Evolutionary conservation across 2,888 invertebrate genomes (phyloP).

Genomic region (Drosophila paramelanica): DNA sequence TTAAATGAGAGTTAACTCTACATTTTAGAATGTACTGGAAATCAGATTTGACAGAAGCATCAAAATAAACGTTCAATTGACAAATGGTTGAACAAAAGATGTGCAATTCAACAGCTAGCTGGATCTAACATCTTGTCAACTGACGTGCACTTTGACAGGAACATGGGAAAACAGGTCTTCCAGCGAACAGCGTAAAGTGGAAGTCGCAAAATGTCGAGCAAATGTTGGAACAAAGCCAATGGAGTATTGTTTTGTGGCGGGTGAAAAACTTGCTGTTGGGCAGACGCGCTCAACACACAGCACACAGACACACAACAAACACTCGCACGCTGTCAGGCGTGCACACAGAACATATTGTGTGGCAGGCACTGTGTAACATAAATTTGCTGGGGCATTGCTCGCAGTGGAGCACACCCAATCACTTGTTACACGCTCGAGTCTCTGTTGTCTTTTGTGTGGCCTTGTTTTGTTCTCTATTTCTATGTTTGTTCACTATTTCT

Average conservation of each 20-base stretch:
- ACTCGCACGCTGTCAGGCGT: neutral
- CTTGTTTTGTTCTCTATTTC: constrained; percentile 11
- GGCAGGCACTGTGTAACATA: constrained; percentile 6
- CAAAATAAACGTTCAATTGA: neutral
- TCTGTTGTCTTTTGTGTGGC: constrained; percentile 10
- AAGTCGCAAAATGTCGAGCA: neutral
- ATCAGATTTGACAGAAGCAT: neutral
- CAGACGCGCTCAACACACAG: constrained; percentile 13
- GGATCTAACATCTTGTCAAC: constrained; percentile 86
- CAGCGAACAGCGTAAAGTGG: neutral
- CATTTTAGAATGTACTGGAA: neutral
- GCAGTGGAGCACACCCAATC: constrained; percentile 45
- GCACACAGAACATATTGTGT: neutral
- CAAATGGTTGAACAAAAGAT: neutral
- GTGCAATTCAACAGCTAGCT: neutral
- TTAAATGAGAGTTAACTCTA: neutral
- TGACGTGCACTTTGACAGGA: neutral
- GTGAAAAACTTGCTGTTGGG: constrained; percentile 35
- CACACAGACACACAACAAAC: constrained; percentile 3
- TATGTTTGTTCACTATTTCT: neutral
- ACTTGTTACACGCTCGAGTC: constrained; percentile 53
- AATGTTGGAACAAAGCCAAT: constrained; percentile 33
- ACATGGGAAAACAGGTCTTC: neutral
- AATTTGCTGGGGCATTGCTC: constrained; percentile 19
- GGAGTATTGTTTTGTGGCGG: constrained; percentile 35